Percentiles rank a stretch among this genome's conserved stretches.
These are phyloP conservation scores for Hystrix brachyura DNA, from an alignment of 2,113 vertebrate species.

Conservation along the genomic window DNA sequence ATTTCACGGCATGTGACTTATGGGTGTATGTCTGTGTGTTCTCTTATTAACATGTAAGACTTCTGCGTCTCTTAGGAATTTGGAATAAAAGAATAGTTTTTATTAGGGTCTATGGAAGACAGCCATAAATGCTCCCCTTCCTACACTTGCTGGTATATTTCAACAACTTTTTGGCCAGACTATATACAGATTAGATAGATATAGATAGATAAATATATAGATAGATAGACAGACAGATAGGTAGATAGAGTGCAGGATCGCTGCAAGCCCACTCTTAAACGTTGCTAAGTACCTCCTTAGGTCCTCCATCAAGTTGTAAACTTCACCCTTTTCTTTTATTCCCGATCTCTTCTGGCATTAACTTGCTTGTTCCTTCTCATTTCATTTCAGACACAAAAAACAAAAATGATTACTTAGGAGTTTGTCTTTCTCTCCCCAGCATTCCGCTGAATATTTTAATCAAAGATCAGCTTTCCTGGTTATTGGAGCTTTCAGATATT, in stretches of 20 bases:
- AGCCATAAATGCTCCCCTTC: conserved; percentile 35
- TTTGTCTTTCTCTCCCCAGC: conserved; percentile 41
- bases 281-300: neutral
- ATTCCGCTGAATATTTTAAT: conserved; percentile 50
- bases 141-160: conserved; percentile 42
- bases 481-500: neutral
- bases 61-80: conserved; percentile 71
- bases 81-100: conserved; percentile 75
- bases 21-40: conserved; percentile 65
- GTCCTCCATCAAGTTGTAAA: neutral
- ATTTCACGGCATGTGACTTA: conserved; percentile 62
- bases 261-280: conserved; percentile 1
- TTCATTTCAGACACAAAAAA: conserved; percentile 54
- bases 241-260: neutral
- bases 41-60: conserved; percentile 64
- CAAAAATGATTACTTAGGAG: conserved; percentile 31
- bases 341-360: neutral
- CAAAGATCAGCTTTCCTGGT: conserved; percentile 24
- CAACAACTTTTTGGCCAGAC: conserved; percentile 69
- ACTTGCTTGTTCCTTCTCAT: conserved; percentile 32
- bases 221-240: neutral
- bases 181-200: neutral
- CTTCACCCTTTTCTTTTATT: conserved; percentile 5
- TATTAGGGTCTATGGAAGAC: conserved; percentile 73
- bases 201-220: neutral